These are phyloP conservation scores for Elaphurus davidianus DNA, from an alignment of 2,113 vertebrate species.

Conservation along the genomic window DNA sequence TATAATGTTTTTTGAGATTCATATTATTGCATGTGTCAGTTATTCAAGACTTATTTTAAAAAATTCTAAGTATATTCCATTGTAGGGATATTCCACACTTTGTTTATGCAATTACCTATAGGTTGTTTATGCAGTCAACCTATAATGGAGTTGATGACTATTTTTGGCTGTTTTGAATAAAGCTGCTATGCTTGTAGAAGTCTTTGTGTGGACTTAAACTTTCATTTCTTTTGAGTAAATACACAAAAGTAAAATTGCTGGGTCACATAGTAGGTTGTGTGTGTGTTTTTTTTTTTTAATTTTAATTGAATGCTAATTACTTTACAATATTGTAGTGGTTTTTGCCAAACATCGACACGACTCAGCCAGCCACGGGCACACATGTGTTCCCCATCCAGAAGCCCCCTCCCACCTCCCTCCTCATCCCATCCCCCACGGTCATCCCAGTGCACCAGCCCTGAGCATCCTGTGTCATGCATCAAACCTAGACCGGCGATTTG, in stretches of 20 bases:
- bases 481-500: rapidly evolving
- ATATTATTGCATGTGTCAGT: background rate
- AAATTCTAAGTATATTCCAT: background rate
- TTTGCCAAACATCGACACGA: background rate
- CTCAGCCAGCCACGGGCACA: background rate
- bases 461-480: background rate
- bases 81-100: background rate
- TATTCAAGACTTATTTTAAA: background rate
- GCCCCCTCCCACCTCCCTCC: background rate
- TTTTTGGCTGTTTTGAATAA: background rate
- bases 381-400: background rate
- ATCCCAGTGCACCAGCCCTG: background rate
- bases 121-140: background rate
- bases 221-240: background rate
- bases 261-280: background rate
- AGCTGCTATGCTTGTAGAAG: background rate
- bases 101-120: background rate
- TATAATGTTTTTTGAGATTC: background rate
- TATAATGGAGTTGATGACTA: background rate
- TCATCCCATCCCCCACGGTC: background rate
- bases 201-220: background rate
- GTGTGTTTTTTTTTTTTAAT: background rate
- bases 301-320: background rate
- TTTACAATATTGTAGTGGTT: background rate
- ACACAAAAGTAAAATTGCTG: background rate